phyloP scores from a whole-genome alignment of 2,888 invertebrate species.

The Balanococcus diminutus region DNA sequence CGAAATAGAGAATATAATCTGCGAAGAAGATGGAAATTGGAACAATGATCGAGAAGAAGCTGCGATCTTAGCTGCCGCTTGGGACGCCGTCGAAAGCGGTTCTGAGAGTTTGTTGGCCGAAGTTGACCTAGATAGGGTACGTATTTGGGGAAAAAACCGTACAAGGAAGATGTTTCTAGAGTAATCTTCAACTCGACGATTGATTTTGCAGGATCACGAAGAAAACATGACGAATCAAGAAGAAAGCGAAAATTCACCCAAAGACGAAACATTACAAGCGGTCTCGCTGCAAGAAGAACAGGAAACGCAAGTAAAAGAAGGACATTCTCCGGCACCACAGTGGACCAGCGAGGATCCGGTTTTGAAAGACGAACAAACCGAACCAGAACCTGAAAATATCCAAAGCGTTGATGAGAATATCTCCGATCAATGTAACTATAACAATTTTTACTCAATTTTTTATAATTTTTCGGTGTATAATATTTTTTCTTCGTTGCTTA shows the following conservation, averaged over 20 bases:
- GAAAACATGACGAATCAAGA: background rate
- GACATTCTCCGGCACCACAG: background rate
- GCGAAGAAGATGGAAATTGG: slow-evolving; percentile 61
- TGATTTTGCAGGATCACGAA: slow-evolving; percentile 4
- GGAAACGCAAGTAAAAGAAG: background rate
- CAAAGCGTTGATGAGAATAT: background rate
- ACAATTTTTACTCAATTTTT: background rate
- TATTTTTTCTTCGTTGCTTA: background rate
- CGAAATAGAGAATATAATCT: slow-evolving; percentile 51
- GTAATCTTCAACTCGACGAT: background rate
- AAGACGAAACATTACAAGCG: background rate
- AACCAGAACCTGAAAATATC: background rate
- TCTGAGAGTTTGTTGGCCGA: slow-evolving; percentile 62
- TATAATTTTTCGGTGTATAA: background rate
- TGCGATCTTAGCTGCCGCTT: slow-evolving; percentile 58
- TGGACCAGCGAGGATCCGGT: no score
- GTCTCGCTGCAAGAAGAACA: background rate
- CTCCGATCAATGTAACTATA: background rate
- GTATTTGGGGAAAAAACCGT: background rate
- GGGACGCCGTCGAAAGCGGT: slow-evolving; percentile 65
- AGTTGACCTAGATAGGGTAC: slow-evolving; percentile 38
- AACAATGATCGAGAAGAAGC: slow-evolving; percentile 55
- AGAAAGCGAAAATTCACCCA: background rate
- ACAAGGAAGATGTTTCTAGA: no score
- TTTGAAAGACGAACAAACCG: background rate